Base-by-base conservation (phyloP, 2,888 invertebrate species). In the Drosophila fulvimacula region DNA sequence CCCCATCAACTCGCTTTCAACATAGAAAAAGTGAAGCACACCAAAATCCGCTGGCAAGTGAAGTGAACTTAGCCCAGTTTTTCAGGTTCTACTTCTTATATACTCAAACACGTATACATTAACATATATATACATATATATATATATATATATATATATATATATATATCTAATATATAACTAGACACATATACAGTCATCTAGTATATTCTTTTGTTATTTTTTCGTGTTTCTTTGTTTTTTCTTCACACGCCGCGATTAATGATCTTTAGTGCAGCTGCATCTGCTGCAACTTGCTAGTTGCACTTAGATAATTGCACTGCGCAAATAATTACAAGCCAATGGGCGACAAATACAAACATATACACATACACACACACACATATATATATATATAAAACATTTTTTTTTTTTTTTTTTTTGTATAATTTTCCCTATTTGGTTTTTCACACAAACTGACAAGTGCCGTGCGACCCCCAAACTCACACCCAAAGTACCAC, bases 271-370 rank as follows among this genome's bases (percentile, higher is more conserved):
- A 53, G 49, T 63, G 52, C 79, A 79, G 69, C 64, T 56, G 67
- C 66, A 64, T 67, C 58, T 70, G 61, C 58, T 70, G 61, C 66
- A 63, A 21, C 49, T 55, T 21, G 48, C 48, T 59, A 52, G 44
- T 68, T 73, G 76, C 76, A 79, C 69, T 61, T 64, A 56, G 68
- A 66, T 76, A 76, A 79, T 79, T 79, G 61, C 80, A 67, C 55
- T 71, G 49, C 57, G 69, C 74, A 80, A 79, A 79, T 80, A 79
- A 71, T 79, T 79, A 65, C 64, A 60, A 24, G 46, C 17, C 61
- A 44, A 60, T 58, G 39, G 59, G 65, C 73, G 65, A 69, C 77
- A 74, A 74, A 68, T 66, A 60, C n/a, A 38, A 3, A 24, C 24
- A 36, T 27, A 27, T 27, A 6, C 6, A 6, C 1, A 27, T 27